These are phyloP conservation scores for Sinocyclocheilus anophthalmus DNA, from an alignment of 2,113 vertebrate genomes.

Conservation along the genomic window DNA sequence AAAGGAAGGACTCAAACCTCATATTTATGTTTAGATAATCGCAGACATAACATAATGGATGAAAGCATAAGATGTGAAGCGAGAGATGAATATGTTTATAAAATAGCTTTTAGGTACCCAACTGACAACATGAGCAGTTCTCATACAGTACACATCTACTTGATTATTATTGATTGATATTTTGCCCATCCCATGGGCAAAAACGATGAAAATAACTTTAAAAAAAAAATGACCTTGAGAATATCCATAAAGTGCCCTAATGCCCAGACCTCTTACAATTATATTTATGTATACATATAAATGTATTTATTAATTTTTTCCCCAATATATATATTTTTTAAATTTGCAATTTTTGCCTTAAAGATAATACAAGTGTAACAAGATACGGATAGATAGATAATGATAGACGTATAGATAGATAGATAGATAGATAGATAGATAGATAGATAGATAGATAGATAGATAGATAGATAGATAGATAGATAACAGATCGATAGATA, in stretches of 20 bases:
- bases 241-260: not conserved
- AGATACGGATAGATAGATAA: too few species aligned
- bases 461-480: not conserved
- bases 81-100: constrained; percentile 6
- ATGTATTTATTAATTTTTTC: not conserved
- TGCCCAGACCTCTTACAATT: not conserved
- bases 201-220: not conserved
- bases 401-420: too few species aligned
- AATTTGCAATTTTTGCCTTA: too few species aligned
- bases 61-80: constrained; percentile 30
- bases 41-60: constrained; percentile 34
- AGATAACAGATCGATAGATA: not conserved
- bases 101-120: not conserved
- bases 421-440: too few species aligned
- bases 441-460: too few species aligned
- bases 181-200: not conserved
- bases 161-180: constrained; percentile 10
- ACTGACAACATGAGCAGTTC: not conserved
- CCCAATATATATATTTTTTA: not conserved
- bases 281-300: too few species aligned
- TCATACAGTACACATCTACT: constrained; percentile 14
- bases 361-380: too few species aligned
- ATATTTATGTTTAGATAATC: constrained; percentile 48
- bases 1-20: constrained; percentile 17
- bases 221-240: not conserved